Evolutionary conservation across 1,140 invertebrate species (phyloP), one percentile per base, ranked within the genome.

Genomic region (Semibalanus balanoides): DNA sequence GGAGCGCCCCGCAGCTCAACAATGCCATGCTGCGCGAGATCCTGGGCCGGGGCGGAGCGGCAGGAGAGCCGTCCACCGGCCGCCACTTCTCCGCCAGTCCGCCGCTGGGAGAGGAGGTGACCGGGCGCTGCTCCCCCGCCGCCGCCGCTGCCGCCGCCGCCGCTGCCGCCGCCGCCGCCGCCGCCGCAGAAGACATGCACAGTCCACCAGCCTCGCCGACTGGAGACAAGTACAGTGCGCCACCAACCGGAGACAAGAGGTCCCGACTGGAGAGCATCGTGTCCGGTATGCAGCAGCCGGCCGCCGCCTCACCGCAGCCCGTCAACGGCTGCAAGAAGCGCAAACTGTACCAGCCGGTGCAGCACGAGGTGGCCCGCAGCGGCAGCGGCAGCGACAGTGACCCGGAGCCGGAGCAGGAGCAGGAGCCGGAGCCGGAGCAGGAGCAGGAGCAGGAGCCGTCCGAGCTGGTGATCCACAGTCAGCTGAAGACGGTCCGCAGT

Each of bases 261-360:
- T 89, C 94, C 29, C 89, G 95, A 76, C 93, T 97, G 76, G 95
- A 97, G 86, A 95, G 95, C 83, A 96, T 97, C 78, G 93, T 96
- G 74, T 94, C 91, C 75, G 92, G 91, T 74, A 96, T 96, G 91
- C 88, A 93, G 77, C 51, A 7, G 51, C 7, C 51, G 35, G 35
- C 31, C 35, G 30, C 64, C 69, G 75, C 73, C 72, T 79, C 77
- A 75, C 74, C 71, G 76, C 71, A 79, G 76, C 74, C 75, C 77
- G 85, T 82, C 77, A 95, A 93, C 83, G 95, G 92, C 71, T 97
- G 92, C 85, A 96, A 96, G 83, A 98, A 98, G 85, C 88, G 96
- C 30, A 98, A 98, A 84, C 87, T 97, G n/a, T 97, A 97, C 83
- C 93, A 96, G 80, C 96, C 96, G 0, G 94, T 96, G 82, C 95